A percentile compares a stretch with the other conserved stretches of the same genome.
Evolutionary conservation across 2,113 vertebrate species (phyloP).

Genomic region (Oenanthe oenanthe): DNA sequence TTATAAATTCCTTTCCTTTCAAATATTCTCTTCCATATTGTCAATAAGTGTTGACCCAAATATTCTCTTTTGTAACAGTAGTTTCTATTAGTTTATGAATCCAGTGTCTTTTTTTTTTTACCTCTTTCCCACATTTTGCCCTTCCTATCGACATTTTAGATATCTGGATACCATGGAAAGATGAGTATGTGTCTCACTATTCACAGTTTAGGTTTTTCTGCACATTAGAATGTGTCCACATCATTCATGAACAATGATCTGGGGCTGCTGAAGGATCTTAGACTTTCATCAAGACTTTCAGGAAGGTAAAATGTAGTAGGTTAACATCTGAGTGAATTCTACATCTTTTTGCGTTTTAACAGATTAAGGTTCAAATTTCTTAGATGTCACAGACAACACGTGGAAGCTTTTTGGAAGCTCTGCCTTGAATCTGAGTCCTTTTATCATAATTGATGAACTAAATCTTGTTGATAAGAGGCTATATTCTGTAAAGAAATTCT

Average conservation of each 20-base stretch:
- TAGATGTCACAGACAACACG: not conserved
- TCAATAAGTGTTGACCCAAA: not conserved
- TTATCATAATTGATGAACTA: not conserved
- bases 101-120: not conserved
- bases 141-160: not conserved
- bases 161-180: not conserved
- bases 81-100: not conserved
- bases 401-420: not conserved
- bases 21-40: not conserved
- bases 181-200: not conserved
- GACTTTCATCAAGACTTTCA: not conserved
- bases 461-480: not conserved
- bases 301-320: not conserved
- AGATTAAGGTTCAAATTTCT: not conserved
- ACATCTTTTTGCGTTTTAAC: not conserved
- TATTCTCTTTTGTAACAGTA: not conserved
- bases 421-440: not conserved
- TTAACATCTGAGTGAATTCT: not conserved
- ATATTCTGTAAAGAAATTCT: not conserved
- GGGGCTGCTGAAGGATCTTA: not conserved
- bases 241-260: not conserved
- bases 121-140: not conserved
- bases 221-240: not conserved
- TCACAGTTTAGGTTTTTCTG: not conserved
- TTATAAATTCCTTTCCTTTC: not conserved